Evolutionary conservation across 2,797 vertebrate genomes (phyloP).

Genomic region (Heteromormyrus szaboi): DNA sequence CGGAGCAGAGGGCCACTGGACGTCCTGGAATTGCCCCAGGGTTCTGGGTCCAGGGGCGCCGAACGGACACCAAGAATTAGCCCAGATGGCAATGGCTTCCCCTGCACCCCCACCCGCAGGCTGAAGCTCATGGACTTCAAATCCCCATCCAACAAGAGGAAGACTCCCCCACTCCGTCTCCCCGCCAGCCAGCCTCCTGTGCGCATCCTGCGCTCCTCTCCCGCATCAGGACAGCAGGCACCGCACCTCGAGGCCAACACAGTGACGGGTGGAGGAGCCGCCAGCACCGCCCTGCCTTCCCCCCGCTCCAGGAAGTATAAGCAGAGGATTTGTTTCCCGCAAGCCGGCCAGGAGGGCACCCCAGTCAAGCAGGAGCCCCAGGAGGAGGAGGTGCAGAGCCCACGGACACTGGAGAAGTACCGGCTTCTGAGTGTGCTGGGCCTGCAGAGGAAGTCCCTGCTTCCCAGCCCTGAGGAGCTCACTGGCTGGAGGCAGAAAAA

Average conservation of each 20-base stretch:
- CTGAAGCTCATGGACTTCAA: constrained; percentile 78
- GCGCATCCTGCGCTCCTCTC: constrained; percentile 62
- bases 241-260: constrained; percentile 51
- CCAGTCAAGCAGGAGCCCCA: constrained; percentile 61
- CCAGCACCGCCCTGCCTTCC: neutral
- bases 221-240: constrained; percentile 58
- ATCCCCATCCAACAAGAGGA: constrained; percentile 65
- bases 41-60: neutral
- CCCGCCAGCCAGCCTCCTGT: constrained; percentile 33
- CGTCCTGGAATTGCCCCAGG: neutral
- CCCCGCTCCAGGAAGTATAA: constrained; percentile 39
- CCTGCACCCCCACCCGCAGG: constrained; percentile 59
- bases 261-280: constrained; percentile 31
- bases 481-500: constrained; percentile 74
- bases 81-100: constrained; percentile 41
- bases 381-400: constrained; percentile 56
- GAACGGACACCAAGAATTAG: neutral
- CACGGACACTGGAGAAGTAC: constrained; percentile 68
- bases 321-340: constrained; percentile 29
- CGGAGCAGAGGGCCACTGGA: constrained; percentile 5
- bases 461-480: constrained; percentile 64
- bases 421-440: constrained; percentile 69
- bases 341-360: constrained; percentile 30
- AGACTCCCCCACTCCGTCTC: constrained; percentile 36
- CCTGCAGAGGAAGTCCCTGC: constrained; percentile 65